Percentiles rank a stretch among this genome's conserved stretches.
Conservation (phyloP, 2,797 vertebrate genomes). For the Sparidentex hasta region DNA sequence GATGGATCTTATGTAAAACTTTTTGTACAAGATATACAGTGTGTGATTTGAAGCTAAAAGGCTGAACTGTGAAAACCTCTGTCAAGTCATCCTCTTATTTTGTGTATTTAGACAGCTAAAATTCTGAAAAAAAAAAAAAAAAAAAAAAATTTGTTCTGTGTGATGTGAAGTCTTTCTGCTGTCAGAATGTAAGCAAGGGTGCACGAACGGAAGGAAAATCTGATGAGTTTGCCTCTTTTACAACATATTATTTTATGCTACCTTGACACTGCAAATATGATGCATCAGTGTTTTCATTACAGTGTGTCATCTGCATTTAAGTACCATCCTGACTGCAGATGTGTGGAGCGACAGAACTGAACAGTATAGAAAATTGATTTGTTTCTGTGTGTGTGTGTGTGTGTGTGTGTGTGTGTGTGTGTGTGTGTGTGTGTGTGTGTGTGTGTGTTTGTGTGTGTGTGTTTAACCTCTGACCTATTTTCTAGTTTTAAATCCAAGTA, state of each 20-base stretch:
- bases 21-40: too few relatives aligned
- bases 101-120: constrained; percentile 3
- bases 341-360: not conserved
- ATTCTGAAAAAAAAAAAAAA: too few relatives aligned
- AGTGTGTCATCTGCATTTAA: not conserved
- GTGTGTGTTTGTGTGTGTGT: not conserved
- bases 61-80: not conserved
- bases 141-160: constrained; percentile 10
- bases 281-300: not conserved
- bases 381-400: too few relatives aligned
- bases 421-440: not conserved
- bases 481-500: not conserved
- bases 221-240: constrained; percentile 10
- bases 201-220: not conserved
- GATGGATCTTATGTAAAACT: not conserved
- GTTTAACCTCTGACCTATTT: not conserved
- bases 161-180: not conserved
- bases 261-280: too few relatives aligned
- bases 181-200: not conserved
- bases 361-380: too few relatives aligned
- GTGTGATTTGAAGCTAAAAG: not conserved
- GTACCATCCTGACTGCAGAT: not conserved
- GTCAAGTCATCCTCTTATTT: not conserved
- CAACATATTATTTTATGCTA: not conserved
- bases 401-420: not conserved